These are phyloP conservation scores for Acipenser ruthenus DNA, from an alignment of 2,797 vertebrate genomes.

Conservation along the genomic window DNA sequence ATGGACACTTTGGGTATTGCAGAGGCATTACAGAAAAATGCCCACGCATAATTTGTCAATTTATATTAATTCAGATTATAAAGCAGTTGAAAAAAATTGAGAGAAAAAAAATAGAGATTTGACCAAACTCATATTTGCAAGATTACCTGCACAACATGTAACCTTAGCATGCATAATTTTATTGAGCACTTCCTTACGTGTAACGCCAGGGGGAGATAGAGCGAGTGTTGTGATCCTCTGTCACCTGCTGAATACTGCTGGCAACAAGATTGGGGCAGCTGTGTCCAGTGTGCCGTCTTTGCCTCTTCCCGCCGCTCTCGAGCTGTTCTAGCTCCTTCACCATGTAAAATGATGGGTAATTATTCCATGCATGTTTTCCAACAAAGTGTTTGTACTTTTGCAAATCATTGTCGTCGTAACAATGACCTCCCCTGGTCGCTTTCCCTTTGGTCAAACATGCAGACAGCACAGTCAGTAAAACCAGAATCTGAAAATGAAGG, in stretches of 20 bases:
- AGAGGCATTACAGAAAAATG: too few relatives aligned
- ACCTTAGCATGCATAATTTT: too few relatives aligned
- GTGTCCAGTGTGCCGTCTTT: too few relatives aligned
- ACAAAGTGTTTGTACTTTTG: background rate
- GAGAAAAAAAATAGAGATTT: background rate
- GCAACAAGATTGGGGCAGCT: slow-evolving; percentile 25
- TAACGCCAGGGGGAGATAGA: slow-evolving; percentile 79
- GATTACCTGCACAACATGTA: too few relatives aligned
- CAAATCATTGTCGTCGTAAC: too few relatives aligned
- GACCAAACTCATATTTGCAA: background rate
- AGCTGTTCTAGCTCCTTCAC: background rate
- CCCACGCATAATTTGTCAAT: too few relatives aligned
- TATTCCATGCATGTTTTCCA: background rate
- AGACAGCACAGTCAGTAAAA: slow-evolving; percentile 24
- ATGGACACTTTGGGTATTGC: too few relatives aligned
- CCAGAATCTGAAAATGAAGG: slow-evolving; percentile 32
- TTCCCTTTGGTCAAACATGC: background rate
- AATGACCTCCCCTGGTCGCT: background rate
- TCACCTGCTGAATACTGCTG: background rate
- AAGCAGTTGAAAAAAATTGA: background rate
- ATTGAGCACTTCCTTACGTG: slow-evolving; percentile 47
- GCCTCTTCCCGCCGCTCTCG: background rate
- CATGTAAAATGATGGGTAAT: slow-evolving; percentile 23
- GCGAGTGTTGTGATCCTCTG: slow-evolving; percentile 28
- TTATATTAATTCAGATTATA: too few relatives aligned